A percentile compares a stretch with the other conserved stretches of the same genome.
phyloP scores from a whole-genome alignment of 2,888 invertebrate species.

The Agrenia bidenticulata region DNA sequence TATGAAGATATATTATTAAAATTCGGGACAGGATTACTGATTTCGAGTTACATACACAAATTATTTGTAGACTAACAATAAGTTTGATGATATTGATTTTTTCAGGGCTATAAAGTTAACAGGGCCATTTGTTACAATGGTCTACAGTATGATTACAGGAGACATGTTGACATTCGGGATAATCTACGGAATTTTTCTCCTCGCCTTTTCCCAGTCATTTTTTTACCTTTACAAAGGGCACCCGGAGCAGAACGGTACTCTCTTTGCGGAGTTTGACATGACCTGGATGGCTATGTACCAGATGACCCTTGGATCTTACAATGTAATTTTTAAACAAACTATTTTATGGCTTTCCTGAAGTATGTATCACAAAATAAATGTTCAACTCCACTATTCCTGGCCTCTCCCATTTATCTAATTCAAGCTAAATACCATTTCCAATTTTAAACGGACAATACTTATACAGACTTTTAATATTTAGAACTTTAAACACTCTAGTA shows the following conservation, averaged over 20 bases:
- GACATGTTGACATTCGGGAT: slow-evolving; percentile 98
- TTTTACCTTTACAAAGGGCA: slow-evolving; percentile 91
- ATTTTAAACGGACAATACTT: too few relatives aligned
- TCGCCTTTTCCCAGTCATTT: slow-evolving; percentile 95
- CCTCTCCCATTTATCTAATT: too few relatives aligned
- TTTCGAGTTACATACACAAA: too few relatives aligned
- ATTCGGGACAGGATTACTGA: too few relatives aligned
- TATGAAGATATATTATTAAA: background rate
- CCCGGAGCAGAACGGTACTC: slow-evolving; percentile 74
- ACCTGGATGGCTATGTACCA: slow-evolving; percentile 99
- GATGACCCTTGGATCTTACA: slow-evolving; percentile 96
- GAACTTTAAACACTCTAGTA: too few relatives aligned
- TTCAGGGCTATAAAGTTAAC: slow-evolving; percentile 86
- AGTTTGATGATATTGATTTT: slow-evolving; percentile 33
- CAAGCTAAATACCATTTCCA: too few relatives aligned
- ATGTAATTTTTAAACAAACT: slow-evolving; percentile 71
- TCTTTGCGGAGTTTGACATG: slow-evolving; percentile 80
- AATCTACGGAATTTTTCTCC: slow-evolving; percentile 90
- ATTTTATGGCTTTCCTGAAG: too few relatives aligned
- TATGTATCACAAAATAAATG: too few relatives aligned
- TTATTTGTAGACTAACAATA: too few relatives aligned
- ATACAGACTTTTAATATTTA: too few relatives aligned
- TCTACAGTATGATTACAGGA: slow-evolving; percentile 98
- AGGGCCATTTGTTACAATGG: slow-evolving; percentile 99
- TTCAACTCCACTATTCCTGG: too few relatives aligned